Conservation (phyloP, 2,888 invertebrate genomes). For the Pegoplata infirma region DNA sequence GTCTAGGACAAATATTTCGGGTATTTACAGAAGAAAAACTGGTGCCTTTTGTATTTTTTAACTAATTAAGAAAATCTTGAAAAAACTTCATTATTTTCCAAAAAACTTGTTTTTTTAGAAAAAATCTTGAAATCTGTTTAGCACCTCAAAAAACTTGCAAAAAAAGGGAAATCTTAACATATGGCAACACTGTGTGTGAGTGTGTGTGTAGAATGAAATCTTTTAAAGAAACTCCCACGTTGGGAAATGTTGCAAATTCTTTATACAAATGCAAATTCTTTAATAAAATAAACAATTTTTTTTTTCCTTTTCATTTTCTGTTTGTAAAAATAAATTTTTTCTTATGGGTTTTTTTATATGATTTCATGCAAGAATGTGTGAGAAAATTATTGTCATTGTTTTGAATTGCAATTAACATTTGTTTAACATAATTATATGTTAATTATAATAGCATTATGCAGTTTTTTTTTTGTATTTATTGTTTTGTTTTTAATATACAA, state of each 20-base stretch:
- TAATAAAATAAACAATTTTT: slow-evolving; percentile 7
- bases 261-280: slow-evolving; percentile 52
- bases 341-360: slow-evolving; percentile 38
- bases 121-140: too few species aligned
- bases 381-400: slow-evolving; percentile 63
- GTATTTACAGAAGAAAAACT: too few species aligned
- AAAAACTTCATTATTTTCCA: too few species aligned
- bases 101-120: too few species aligned
- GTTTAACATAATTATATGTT: slow-evolving; percentile 57
- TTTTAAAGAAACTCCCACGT: slow-evolving; percentile 58
- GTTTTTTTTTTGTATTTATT: not conserved
- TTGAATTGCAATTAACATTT: slow-evolving; percentile 57
- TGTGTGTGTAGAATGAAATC: too few species aligned
- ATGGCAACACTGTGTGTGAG: too few species aligned
- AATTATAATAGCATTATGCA: slow-evolving; percentile 52
- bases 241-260: slow-evolving; percentile 55
- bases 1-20: too few species aligned
- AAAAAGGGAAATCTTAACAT: too few species aligned
- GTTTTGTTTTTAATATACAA: not conserved
- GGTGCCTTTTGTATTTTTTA: too few species aligned
- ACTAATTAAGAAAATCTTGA: too few species aligned
- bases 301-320: not conserved
- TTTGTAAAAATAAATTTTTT: slow-evolving; percentile 17
- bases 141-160: too few species aligned
- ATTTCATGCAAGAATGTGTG: slow-evolving; percentile 57